Evolutionary conservation across 2,888 invertebrate genomes (phyloP).

Genomic region (Poecilus cupreus): DNA sequence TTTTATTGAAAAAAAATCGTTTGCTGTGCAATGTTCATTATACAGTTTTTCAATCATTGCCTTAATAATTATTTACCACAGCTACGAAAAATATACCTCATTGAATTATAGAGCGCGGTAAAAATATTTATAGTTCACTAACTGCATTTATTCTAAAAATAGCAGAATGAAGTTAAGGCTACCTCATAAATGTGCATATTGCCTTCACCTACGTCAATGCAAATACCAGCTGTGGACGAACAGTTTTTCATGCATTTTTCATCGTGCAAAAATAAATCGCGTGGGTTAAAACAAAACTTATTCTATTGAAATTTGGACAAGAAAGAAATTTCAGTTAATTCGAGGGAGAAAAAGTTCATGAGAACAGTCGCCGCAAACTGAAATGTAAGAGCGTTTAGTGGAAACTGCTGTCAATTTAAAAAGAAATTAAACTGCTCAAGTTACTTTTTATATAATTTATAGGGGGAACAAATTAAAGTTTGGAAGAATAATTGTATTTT

Average conservation of each 20-base stretch:
- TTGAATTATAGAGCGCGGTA: too few relatives aligned
- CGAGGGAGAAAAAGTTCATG: not conserved
- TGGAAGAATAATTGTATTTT: too few relatives aligned
- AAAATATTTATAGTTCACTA: not conserved
- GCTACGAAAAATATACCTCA: too few relatives aligned
- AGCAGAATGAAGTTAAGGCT: not conserved
- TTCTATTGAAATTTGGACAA: slow-evolving; percentile 21
- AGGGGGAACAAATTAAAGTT: too few relatives aligned
- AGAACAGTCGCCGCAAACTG: slow-evolving; percentile 19
- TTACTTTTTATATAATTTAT: not conserved
- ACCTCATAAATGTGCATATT: too few relatives aligned
- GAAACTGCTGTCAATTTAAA: slow-evolving; percentile 31
- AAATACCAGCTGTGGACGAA: not conserved
- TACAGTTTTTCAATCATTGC: too few relatives aligned
- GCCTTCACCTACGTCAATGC: not conserved
- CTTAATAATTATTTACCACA: too few relatives aligned
- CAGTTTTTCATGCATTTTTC: slow-evolving; percentile 26
- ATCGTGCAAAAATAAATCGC: not conserved
- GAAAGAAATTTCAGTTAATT: slow-evolving; percentile 27
- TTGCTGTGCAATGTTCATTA: too few relatives aligned
- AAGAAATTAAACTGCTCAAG: slow-evolving; percentile 25
- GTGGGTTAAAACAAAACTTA: slow-evolving; percentile 16
- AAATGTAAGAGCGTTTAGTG: slow-evolving; percentile 32
- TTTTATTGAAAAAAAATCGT: too few relatives aligned
- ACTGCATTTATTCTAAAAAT: not conserved